phyloP scores from a whole-genome alignment of 2,113 vertebrate genomes.

The Mionectes macconnelli region DNA sequence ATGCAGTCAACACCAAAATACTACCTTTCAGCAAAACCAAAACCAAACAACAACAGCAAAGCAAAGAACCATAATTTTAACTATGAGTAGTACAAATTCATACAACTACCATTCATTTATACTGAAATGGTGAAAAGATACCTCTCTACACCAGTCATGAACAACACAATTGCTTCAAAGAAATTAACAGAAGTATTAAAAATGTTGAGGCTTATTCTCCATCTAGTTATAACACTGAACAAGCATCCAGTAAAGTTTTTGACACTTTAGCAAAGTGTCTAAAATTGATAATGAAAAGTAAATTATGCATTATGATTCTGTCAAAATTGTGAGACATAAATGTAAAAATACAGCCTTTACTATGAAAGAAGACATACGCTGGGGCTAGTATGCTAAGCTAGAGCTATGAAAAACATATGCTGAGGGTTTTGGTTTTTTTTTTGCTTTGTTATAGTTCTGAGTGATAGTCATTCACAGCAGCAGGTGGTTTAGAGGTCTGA shows the following conservation, averaged over 20 bases:
- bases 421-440: neutral
- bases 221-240: neutral
- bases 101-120: neutral
- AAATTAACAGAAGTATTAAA: neutral
- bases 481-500: neutral
- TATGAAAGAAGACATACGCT: neutral
- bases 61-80: neutral
- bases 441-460: neutral
- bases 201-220: neutral
- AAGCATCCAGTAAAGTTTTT: neutral
- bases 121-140: neutral
- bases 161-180: neutral
- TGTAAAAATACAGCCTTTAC: neutral
- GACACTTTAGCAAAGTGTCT: neutral
- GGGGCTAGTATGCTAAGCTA: neutral
- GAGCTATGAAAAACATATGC: neutral
- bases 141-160: neutral
- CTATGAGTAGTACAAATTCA: neutral
- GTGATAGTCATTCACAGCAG: constrained; percentile 2
- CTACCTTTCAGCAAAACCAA: neutral
- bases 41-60: neutral
- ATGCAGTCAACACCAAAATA: neutral
- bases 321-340: neutral
- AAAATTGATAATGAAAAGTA: neutral
- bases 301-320: neutral